Conservation (phyloP, 2,113 vertebrate species). For the Lagopus leucura region DNA sequence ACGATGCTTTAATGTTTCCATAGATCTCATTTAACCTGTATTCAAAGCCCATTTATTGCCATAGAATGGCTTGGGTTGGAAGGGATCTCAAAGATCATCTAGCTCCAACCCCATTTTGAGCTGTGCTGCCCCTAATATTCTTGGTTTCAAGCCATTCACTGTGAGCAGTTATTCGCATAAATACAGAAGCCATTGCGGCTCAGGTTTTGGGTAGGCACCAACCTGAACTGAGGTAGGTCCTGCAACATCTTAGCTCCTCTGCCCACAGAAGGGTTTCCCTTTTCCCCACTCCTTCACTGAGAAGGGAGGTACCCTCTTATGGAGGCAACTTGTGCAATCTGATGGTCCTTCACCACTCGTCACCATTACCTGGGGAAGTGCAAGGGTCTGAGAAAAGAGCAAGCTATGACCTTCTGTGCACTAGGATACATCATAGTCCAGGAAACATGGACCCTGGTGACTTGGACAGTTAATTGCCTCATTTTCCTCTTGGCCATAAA, state of each 20-base stretch:
- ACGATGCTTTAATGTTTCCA: not conserved
- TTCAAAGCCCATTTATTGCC: not conserved
- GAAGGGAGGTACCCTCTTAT: not conserved
- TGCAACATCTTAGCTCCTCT: not conserved
- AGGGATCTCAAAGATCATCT: too few relatives aligned
- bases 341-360: not conserved
- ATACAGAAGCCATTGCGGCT: rapidly evolving
- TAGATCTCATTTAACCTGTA: not conserved
- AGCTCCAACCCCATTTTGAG: not conserved
- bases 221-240: not conserved
- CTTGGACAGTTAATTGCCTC: rapidly evolving
- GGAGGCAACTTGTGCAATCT: not conserved
- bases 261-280: rapidly evolving
- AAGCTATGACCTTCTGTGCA: not conserved
- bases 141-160: not conserved
- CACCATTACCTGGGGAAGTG: rapidly evolving
- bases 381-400: not conserved
- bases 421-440: rapidly evolving
- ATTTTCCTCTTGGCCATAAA: not conserved
- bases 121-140: not conserved
- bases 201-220: rapidly evolving
- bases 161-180: not conserved
- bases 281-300: not conserved
- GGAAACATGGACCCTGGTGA: rapidly evolving
- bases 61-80: too few relatives aligned